A percentile compares a stretch with the other conserved stretches of the same genome.
phyloP scores from a whole-genome alignment of 2,797 vertebrate genomes.

The Hydrocynus forskahlii region DNA sequence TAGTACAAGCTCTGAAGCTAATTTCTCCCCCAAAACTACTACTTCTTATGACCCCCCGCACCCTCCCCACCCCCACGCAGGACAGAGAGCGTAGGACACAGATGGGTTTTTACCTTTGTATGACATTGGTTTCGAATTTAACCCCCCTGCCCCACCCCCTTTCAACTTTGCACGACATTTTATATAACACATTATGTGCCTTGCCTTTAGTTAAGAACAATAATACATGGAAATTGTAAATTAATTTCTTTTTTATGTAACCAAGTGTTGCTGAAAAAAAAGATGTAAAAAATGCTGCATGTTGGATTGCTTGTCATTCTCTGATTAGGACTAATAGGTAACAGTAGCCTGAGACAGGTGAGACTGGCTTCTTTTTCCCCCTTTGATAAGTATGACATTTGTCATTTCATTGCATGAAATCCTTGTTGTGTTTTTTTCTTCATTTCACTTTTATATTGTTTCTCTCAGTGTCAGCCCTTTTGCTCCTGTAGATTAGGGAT shows the following conservation, averaged over 20 bases:
- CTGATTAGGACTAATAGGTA: slow-evolving; percentile 60
- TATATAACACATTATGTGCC: slow-evolving; percentile 97
- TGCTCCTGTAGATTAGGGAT: slow-evolving; percentile 57
- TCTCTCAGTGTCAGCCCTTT: slow-evolving; percentile 70
- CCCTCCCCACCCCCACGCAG: slow-evolving; percentile 20
- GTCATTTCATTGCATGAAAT: slow-evolving; percentile 53
- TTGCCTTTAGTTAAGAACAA: slow-evolving; percentile 91
- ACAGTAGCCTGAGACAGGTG: slow-evolving; percentile 51
- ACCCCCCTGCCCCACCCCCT: slow-evolving; percentile 59
- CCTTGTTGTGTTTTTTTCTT: slow-evolving; percentile 38
- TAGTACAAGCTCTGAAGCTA: slow-evolving; percentile 62
- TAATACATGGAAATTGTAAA: slow-evolving; percentile 69
- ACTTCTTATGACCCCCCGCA: neutral
- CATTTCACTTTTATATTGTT: slow-evolving; percentile 23
- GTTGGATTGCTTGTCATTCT: slow-evolving; percentile 78
- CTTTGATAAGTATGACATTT: slow-evolving; percentile 40
- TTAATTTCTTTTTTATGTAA: slow-evolving; percentile 72
- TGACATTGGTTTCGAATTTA: slow-evolving; percentile 67
- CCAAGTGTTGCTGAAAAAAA: slow-evolving; percentile 74
- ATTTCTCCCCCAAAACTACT: slow-evolving; percentile 14
- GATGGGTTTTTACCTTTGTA: slow-evolving; percentile 60
- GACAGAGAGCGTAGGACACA: slow-evolving; percentile 56
- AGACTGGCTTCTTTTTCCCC: slow-evolving; percentile 45
- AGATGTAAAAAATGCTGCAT: slow-evolving; percentile 81
- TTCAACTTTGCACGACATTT: slow-evolving; percentile 94